Conservation (phyloP, 1,140 invertebrate species). For the Megathymus violae region DNA sequence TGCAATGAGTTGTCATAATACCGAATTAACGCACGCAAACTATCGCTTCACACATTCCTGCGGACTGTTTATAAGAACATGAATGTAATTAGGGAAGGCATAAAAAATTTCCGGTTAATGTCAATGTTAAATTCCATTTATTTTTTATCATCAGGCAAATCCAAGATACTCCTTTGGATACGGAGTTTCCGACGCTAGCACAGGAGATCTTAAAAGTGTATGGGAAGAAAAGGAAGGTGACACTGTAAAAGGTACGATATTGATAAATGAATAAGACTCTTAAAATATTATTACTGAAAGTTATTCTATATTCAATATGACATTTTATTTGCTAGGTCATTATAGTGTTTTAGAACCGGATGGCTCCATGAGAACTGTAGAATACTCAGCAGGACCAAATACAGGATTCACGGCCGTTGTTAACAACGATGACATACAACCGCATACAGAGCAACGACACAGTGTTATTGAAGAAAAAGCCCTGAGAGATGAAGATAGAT, state of each 20-base stretch:
- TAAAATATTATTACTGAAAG: not conserved
- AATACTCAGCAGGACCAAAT: slow-evolving; percentile 78
- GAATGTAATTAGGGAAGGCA: slow-evolving; percentile 46
- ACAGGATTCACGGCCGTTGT: slow-evolving; percentile 69
- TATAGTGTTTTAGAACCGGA: slow-evolving; percentile 81
- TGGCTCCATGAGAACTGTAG: slow-evolving; percentile 77
- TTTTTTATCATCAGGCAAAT: slow-evolving; percentile 68
- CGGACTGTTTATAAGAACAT: slow-evolving; percentile 44
- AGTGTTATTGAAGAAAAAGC: slow-evolving; percentile 63
- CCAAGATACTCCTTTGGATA: slow-evolving; percentile 84
- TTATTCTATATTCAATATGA: slow-evolving; percentile 1
- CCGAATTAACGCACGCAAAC: slow-evolving; percentile 64
- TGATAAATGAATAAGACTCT: not conserved
- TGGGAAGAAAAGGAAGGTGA: slow-evolving; percentile 86
- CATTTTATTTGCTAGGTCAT: slow-evolving; percentile 63
- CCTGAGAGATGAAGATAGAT: slow-evolving; percentile 64
- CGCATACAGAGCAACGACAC: slow-evolving; percentile 34
- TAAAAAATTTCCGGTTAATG: slow-evolving; percentile 44
- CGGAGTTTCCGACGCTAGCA: slow-evolving; percentile 82
- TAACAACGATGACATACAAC: slow-evolving; percentile 53
- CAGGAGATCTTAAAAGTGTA: slow-evolving; percentile 87
- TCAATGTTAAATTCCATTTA: slow-evolving; percentile 39
- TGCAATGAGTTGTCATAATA: slow-evolving; percentile 71
- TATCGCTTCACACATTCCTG: slow-evolving; percentile 63
- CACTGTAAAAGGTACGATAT: slow-evolving; percentile 80